Base-by-base conservation (phyloP, 1,140 invertebrate genomes). In the Ericerus pela region DNA sequence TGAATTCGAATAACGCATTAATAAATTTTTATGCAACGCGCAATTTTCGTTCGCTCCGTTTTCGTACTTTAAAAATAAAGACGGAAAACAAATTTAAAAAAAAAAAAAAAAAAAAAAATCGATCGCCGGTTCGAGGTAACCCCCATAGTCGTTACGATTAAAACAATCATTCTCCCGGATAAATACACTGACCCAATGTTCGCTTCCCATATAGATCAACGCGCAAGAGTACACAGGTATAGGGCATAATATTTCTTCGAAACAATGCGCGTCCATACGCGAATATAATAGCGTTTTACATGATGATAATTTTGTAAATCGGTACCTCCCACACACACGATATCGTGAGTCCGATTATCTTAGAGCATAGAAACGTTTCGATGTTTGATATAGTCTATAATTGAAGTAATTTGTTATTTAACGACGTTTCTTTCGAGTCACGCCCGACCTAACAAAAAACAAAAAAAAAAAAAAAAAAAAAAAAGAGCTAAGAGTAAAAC, bases 391-490 rank as follows among this genome's bases (percentile, higher is more conserved):
- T 47, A 18, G 41, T 6, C 41, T 47, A 47, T 47, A 47, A 47
- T 47, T 47, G 41, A 47, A 47, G 41, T 47, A 47, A 47, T 47
- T 47, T 47, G 41, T 47, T 47, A 47, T 47, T 47, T 47, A 47
- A 47, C 41, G 41, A 47, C 26, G 41, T 22, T 47, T 24, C 10
- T 20, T 47, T 24, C 41, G 41, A 47, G 41, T 47, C 41, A 47
- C 41, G 41, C 41, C 41, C 41, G 41, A 47, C 41, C 41, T 47
- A 24, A 41, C 20, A 41, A 4, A 6, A 16, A 8, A 41, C n/a
- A n/a, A n/a, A n/a, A n/a, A n/a, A n/a, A n/a, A n/a, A n/a, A n/a
- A n/a, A n/a, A n/a, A n/a, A n/a, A n/a, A n/a, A n/a, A n/a, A n/a
- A n/a, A n/a, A n/a, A n/a, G n/a, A n/a, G n/a, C n/a, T n/a, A n/a